These are phyloP conservation scores for Hypomesus transpacificus DNA, from an alignment of 2,113 vertebrate species.

Conservation along the genomic window DNA sequence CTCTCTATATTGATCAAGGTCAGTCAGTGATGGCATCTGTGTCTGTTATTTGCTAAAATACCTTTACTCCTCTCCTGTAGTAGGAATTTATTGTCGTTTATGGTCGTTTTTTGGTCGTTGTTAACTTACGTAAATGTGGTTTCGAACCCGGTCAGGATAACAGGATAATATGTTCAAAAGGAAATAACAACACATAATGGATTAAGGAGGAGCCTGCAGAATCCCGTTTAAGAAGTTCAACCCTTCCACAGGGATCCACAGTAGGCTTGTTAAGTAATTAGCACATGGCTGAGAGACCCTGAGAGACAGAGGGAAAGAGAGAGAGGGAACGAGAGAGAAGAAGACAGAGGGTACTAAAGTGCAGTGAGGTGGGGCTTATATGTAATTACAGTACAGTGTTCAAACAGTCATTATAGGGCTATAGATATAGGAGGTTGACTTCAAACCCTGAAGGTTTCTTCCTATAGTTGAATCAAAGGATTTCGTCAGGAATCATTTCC, in stretches of 20 bases:
- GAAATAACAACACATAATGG: constrained; percentile 25
- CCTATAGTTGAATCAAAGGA: background rate
- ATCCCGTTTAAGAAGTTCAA: constrained; percentile 47
- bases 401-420: background rate
- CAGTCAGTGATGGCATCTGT: too few species aligned
- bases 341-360: background rate
- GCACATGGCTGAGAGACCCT: constrained; percentile 7
- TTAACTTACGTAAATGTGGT: too few species aligned
- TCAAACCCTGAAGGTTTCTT: background rate
- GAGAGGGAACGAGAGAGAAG: background rate
- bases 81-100: too few species aligned
- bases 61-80: too few species aligned
- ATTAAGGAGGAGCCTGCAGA: constrained; percentile 42
- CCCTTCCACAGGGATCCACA: constrained; percentile 18
- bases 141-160: too few species aligned
- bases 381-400: background rate
- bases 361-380: background rate
- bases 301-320: background rate
- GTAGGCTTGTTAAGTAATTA: constrained; percentile 47
- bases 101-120: too few species aligned
- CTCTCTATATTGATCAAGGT: too few species aligned
- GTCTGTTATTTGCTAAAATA: too few species aligned
- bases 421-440: background rate
- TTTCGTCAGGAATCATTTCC: too few species aligned
- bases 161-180: background rate